Evolutionary conservation across 2,113 vertebrate genomes (phyloP).

Genomic region (Ophiodon elongatus): DNA sequence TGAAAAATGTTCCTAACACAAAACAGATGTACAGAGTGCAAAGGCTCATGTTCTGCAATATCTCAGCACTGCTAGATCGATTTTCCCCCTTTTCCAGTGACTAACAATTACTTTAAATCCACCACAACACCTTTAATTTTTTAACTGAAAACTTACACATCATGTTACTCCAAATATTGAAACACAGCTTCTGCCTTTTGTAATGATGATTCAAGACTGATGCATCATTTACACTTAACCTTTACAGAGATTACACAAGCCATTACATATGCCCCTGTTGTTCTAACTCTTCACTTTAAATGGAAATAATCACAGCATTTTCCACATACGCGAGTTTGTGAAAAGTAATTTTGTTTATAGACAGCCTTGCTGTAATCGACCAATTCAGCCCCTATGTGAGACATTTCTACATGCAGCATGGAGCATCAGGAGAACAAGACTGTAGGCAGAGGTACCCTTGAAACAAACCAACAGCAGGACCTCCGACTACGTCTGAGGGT

Average conservation of each 20-base stretch:
- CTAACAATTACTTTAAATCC: slow-evolving; percentile 29
- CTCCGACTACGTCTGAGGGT: background rate
- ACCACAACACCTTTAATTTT: background rate
- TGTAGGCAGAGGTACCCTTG: background rate
- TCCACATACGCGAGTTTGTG: background rate
- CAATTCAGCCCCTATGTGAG: background rate
- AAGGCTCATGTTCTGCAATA: background rate
- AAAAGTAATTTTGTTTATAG: background rate
- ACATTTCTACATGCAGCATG: background rate
- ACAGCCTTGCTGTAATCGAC: slow-evolving; percentile 17
- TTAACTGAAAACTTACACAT: slow-evolving; percentile 5
- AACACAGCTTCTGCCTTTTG: slow-evolving; percentile 2
- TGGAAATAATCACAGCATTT: background rate
- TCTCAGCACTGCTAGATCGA: background rate
- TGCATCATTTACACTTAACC: background rate
- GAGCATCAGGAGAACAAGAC: background rate
- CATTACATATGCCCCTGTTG: background rate
- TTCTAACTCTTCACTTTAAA: background rate
- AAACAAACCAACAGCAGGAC: slow-evolving; percentile 4
- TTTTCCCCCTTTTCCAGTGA: slow-evolving; percentile 4
- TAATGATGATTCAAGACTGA: background rate
- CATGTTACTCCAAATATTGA: background rate
- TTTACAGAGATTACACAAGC: background rate
- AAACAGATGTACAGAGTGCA: background rate
- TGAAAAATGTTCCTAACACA: background rate